phyloP scores from a whole-genome alignment of 2,113 vertebrate genomes.

The Spizaetus ornatus region DNA sequence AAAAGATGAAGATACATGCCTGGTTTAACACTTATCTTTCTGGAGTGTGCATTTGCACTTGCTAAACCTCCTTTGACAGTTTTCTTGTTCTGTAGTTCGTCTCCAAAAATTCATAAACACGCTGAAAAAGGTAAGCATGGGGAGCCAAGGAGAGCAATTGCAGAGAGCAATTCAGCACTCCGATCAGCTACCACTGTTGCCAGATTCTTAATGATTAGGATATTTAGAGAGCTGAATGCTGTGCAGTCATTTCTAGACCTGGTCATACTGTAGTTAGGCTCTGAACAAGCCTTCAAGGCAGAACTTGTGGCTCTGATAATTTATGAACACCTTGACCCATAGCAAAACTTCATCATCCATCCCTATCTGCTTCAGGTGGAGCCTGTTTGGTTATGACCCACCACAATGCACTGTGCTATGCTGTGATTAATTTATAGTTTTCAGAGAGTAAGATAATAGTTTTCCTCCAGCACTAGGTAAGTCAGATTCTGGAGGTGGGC shows the following conservation, averaged over 20 bases:
- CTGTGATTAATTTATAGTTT: not conserved
- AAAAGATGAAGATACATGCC: not conserved
- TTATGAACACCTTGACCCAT: not conserved
- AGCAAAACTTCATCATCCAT: not conserved
- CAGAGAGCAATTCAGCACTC: not conserved
- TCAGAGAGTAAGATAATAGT: not conserved
- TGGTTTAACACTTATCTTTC: not conserved
- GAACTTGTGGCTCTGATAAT: not conserved
- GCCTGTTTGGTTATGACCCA: not conserved
- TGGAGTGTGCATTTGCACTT: not conserved
- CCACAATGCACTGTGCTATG: not conserved
- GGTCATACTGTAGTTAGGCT: not conserved
- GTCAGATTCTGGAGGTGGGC: not conserved
- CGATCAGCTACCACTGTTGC: fast-evolving
- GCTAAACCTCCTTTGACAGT: not conserved
- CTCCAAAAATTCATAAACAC: not conserved
- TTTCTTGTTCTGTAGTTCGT: not conserved
- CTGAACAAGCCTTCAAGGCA: not conserved
- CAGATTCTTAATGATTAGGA: not conserved
- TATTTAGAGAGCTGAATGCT: not conserved
- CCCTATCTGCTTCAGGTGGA: not conserved
- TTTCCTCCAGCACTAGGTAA: not conserved
- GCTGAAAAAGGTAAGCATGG: not conserved
- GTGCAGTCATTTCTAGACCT: not conserved
- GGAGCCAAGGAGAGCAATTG: not conserved